Base-by-base conservation (phyloP, 2,113 vertebrate genomes). In the Gallinago jamesoni region DNA sequence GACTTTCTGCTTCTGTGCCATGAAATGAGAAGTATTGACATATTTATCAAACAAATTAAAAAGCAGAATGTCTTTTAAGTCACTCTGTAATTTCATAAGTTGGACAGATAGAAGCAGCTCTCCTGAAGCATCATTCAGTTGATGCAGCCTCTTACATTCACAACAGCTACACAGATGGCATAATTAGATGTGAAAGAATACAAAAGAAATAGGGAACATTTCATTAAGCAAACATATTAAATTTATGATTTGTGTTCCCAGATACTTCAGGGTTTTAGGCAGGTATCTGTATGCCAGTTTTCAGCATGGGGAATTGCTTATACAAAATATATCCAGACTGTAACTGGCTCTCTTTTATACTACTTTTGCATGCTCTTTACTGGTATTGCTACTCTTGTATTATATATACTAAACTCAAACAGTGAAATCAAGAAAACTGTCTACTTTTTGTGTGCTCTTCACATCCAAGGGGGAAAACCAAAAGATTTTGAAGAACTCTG, bases 41-140 rank as follows among this genome's bases (percentile, higher is more conserved):
- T 68, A 74, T 41, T 60, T 52, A 76, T 22, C 39, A 56, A 83
- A 41, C 78, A 43, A 87, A 89, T 80, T 86, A 76, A 83, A 85
- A 87, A 69, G 45, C 53, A 94, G 37, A 68, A 89, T n/a, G 70
- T 78, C 87, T 95, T 94, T 81, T 85, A 77, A 77, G 48, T 55
- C 90, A 78, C 89, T 91, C 89, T 31, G 39, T 27, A 33, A 73
- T 74, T 92, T 84, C 76, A 2, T 24, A 83, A 81, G 66, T 43
- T 62, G 59, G 76, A 87, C 57, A 45, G 30, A 37, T 60, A 57
- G 83, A 79, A 89, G 84, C 60, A 93, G 70, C 37, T 92, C 91
- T 53, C 63, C 43, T 19, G 31, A 74, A 92, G 43, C 15, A 39
- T 74, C 50, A 4, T 33, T 77, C 59, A 87, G 63, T 41, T 75